Base-by-base conservation (phyloP, 2,797 vertebrate genomes). In the Platalea minor region DNA sequence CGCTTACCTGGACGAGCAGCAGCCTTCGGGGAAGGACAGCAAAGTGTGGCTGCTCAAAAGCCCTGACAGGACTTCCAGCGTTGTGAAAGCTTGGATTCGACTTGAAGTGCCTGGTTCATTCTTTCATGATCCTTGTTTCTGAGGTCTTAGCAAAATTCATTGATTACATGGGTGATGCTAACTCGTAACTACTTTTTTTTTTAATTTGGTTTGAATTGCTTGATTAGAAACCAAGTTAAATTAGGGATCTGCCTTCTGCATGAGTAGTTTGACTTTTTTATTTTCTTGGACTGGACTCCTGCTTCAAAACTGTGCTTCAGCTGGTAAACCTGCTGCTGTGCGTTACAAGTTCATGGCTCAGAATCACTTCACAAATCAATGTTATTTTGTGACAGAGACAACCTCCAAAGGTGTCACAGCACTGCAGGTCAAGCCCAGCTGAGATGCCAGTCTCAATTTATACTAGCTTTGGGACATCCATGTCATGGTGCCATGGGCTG, bases 1-100 rank as follows among this genome's bases (percentile, higher is more conserved):
- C 0, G 0, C 63, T 33, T 64, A 23, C 51, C n/a, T 89, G 92
- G 37, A 31, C 77, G 9, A 68, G 51, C 65, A 84, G 53, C 45
- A 89, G 91, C 68, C 73, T 92, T 91, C 59, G 89, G 95, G 85
- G 54, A 82, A 59, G 74, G 67, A 75, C 51, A 57, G 72, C 19
- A 18, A 83, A 84, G 17, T 26, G 17, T 5, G 31, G 21, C 43
- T 46, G 26, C 50, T 76, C 63, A 87, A 50, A 89, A 90, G 43
- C 50, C 54, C 45, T 54, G 56, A 10, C 46, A 29, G 57, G 65
- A 54, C 33, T 60, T 60, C 37, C 35, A 85, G 37, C 2, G 0
- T 41, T 12, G 3, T 11, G 31, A 61, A 81, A 50, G 43, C 64
- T 46, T 68, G 20, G 15, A 29, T 57, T 63, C 31, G 48, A 16